Conservation (phyloP, 2,797 vertebrate genomes). For the Balearica regulorum region DNA sequence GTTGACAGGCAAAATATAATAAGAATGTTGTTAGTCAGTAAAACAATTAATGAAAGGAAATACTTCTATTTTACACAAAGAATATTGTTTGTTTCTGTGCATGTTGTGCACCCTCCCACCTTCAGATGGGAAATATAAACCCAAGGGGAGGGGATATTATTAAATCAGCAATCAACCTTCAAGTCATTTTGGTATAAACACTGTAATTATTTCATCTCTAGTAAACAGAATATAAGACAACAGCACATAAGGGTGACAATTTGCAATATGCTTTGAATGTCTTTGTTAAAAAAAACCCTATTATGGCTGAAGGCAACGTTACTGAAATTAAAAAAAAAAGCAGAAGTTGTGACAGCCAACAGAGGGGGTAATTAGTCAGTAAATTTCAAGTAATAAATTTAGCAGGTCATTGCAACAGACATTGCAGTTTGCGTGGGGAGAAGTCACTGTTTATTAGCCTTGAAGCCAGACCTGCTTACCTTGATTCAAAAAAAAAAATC, state of each 20-base stretch:
- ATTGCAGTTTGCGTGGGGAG: neutral
- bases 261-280: constrained; percentile 49
- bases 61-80: constrained; percentile 28
- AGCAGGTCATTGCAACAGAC: neutral
- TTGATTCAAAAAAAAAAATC: neutral
- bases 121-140: constrained; percentile 43
- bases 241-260: constrained; percentile 43
- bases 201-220: constrained; percentile 55
- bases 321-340: neutral
- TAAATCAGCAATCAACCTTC: constrained; percentile 49
- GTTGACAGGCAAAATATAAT: constrained; percentile 40
- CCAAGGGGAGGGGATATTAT: constrained; percentile 16
- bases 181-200: constrained; percentile 44
- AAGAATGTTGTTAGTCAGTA: neutral
- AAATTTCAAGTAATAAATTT: constrained; percentile 9
- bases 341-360: neutral
- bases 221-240: constrained; percentile 45
- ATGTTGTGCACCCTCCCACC: constrained; percentile 9
- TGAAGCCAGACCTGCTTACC: neutral
- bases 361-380: constrained; percentile 4
- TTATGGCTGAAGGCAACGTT: constrained; percentile 25
- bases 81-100: constrained; percentile 19
- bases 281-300: constrained; percentile 4
- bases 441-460: neutral
- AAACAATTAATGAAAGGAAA: constrained; percentile 26